Evolutionary conservation across 2,797 vertebrate genomes (phyloP), one percentile per base, ranked within the genome.

Genomic region (Apogon hyalosoma): DNA sequence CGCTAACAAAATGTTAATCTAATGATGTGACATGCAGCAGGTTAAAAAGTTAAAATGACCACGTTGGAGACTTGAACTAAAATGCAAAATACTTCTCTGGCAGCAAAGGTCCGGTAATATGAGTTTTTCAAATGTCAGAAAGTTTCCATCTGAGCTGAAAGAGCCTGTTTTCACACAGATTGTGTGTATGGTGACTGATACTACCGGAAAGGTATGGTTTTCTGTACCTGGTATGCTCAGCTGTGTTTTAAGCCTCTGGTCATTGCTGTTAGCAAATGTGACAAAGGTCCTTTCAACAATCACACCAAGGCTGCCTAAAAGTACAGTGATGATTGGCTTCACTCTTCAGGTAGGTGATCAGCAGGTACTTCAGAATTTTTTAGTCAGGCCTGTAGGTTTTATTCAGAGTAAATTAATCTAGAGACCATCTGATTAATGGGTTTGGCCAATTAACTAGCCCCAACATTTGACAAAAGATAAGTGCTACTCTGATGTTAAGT

Each of bases 221-320:
- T 13, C 60, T 57, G 40, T n/a, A 41, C 49, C n/a, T 21, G 49
- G 1, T 54, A 0, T 36, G 13, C 38, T 58, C 33, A 33, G 19
- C 55, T 49, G 11, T 38, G n/a, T 18, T 55, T 46, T 48, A 38
- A 60, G 38, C 69, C 51, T 73, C 59, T 45, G 36, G 31, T 33
- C 9, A 9, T 51, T 41, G 31, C 10, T 54, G 38, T 16, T 56
- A 52, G 9, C 42, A 49, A 33, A 28, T 63, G 47, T 46, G 53
- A 45, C 57, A 7, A 63, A 28, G 58, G 57, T 76, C 36, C 71
- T 70, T 51, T 65, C 45, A 36, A 18, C 24, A 11, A 24, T 70
- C 46, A 53, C 51, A 56, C 51, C 55, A 8, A 31, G 7, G 50
- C 15, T 39, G 12, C 56, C 12, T 5, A 61, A 69, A 12, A 62